Percentiles rank a stretch among this genome's conserved stretches.
These are phyloP conservation scores for Chaenodraco wilsoni DNA, from an alignment of 2,797 vertebrate species.

Conservation along the genomic window DNA sequence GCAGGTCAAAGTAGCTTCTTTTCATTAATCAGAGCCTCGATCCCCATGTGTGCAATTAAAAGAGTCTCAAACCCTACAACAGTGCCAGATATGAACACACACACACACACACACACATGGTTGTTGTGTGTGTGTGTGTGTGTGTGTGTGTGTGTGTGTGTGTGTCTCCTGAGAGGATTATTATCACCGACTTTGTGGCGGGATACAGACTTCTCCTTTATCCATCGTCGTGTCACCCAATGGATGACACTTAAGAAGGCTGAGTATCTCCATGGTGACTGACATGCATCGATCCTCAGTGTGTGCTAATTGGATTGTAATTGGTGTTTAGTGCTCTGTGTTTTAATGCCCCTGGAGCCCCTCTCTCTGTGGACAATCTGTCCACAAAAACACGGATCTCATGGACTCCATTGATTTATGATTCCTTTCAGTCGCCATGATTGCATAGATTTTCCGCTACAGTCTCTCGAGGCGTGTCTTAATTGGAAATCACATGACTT, in stretches of 20 bases:
- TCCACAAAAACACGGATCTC: conserved; percentile 47
- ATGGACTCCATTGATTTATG: conserved; percentile 63
- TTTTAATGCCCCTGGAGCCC: conserved; percentile 30
- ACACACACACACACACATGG: not conserved
- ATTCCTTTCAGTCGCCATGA: conserved; percentile 46
- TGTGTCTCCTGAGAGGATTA: conserved; percentile 16
- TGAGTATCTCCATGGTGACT: conserved; percentile 42
- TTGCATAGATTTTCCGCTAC: conserved; percentile 51
- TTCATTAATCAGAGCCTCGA: conserved; percentile 57
- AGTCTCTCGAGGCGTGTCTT: conserved; percentile 42
- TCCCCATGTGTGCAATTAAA: conserved; percentile 68
- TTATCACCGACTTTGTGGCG: not conserved
- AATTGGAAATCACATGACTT: conserved; percentile 72
- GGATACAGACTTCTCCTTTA: not conserved
- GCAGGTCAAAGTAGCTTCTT: conserved; percentile 33
- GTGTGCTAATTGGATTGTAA: conserved; percentile 68
- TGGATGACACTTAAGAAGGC: conserved; percentile 9
- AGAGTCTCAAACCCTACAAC: conserved; percentile 22
- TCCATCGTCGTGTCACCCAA: conserved; percentile 1
- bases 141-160: conserved; percentile 11
- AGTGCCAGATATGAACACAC: conserved; percentile 20
- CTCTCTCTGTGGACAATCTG: conserved; percentile 38
- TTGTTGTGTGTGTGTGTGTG: not conserved
- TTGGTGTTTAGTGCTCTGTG: conserved; percentile 67
- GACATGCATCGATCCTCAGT: conserved; percentile 54